Base-by-base conservation (phyloP, 2,797 vertebrate species). In the Manis javanica region DNA sequence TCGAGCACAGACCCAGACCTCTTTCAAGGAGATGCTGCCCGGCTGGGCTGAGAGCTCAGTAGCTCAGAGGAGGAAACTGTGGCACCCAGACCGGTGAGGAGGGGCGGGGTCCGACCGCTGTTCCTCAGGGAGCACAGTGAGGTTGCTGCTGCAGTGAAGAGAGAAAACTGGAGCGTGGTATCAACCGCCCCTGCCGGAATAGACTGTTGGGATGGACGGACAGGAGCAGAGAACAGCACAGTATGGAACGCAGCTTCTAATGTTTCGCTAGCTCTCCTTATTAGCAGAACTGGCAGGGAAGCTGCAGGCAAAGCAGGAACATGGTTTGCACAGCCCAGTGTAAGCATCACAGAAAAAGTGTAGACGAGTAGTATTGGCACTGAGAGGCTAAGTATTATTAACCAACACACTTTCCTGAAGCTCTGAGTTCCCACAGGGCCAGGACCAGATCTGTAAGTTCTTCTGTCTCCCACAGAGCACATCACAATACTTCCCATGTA, bases 71-170 rank as follows among this genome's bases (percentile, higher is more conserved):
- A 49, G 51, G 64, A 79, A 64, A 4, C 34, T 21, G 5, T 16
- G 23, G 4, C 24, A 37, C 18, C 24, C 29, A 37, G 3, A 46
- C 3, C 19, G 13, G 31, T 29, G 12, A 72, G 26, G 6, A 77
- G 4, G 0, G 39, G 7, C 8, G 3, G 4, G 18, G 3, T 19
- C n/a, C 31, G 53, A 34, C 29, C 24, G 18, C 4, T 72, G 12
- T 79, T 61, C 64, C 39, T 39, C 1, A 42, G 79, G 10, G 26
- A 84, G 31, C 31, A 79, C 10, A 13, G 1, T 64, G 64, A 71
- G 7, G 5, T 16, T 15, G 7, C 10, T 61, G 74, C 18, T 61
- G 29, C 29, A 57, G 29, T 37, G 24, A 79, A 72, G n/a, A 57
- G 19, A 64, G 34, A 57, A 89, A 88, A 66, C 23, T 29, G n/a